Evolutionary conservation across 2,113 vertebrate genomes (phyloP).

Genomic region (Ammodytes marinus): DNA sequence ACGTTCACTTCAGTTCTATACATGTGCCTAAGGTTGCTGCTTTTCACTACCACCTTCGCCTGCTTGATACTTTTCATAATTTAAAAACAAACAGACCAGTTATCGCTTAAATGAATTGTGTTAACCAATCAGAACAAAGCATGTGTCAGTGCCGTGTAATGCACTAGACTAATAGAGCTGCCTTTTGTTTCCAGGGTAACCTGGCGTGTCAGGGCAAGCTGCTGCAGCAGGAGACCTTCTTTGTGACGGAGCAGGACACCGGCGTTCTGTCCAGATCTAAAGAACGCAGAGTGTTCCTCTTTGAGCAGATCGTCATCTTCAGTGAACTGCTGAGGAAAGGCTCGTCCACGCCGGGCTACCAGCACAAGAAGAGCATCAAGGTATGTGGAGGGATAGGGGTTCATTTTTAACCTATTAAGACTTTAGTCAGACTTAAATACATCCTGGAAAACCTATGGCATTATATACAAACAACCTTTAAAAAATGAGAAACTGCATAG

Average conservation of each 20-base stretch:
- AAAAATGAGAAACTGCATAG: no score
- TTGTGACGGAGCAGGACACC: constrained; percentile 93
- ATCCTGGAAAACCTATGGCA: no score
- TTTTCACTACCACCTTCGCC: background rate
- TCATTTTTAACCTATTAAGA: no score
- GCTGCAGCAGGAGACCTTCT: constrained; percentile 98
- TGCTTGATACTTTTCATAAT: background rate
- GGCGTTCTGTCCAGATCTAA: constrained; percentile 95
- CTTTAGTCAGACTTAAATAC: no score
- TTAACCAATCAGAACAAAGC: no score
- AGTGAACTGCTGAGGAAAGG: constrained; percentile 97
- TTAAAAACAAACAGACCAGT: background rate
- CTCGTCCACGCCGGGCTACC: constrained; percentile 94
- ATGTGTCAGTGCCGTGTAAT: no score
- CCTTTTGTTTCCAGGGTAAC: constrained; percentile 87
- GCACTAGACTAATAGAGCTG: no score
- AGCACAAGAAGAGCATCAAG: constrained; percentile 98
- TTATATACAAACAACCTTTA: no score
- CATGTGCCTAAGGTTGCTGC: no score
- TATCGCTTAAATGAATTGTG: no score
- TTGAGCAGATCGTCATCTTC: constrained; percentile 99
- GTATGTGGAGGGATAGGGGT: constrained; percentile 66
- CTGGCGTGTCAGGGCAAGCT: constrained; percentile 96
- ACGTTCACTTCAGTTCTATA: constrained; percentile 4
- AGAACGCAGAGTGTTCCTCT: constrained; percentile 96